A percentile compares a stretch with the other conserved stretches of the same genome.
Evolutionary conservation across 2,888 invertebrate species (phyloP).

Genomic region (Aleiodes alternator): DNA sequence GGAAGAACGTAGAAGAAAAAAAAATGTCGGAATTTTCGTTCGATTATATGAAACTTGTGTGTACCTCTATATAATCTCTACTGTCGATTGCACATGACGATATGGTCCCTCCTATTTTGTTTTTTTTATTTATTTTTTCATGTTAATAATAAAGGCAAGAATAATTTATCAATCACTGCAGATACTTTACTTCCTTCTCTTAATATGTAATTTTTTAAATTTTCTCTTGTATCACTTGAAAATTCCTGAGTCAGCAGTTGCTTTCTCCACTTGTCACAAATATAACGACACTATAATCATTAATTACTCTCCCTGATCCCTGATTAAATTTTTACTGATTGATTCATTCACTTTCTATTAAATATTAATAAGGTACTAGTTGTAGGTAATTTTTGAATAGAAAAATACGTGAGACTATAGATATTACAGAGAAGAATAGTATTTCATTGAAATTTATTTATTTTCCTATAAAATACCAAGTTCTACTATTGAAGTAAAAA

Average conservation of each 20-base stretch:
- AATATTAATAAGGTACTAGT: no score
- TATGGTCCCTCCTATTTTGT: not conserved
- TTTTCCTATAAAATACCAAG: no score
- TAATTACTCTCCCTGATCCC: not conserved
- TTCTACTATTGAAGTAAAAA: no score
- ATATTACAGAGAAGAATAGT: no score
- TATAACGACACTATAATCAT: conserved; percentile 20
- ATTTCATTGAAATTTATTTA: no score
- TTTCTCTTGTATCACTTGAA: conserved; percentile 18
- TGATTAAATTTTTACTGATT: not conserved
- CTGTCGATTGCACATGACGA: not conserved
- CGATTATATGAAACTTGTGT: not conserved
- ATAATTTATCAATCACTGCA: no score
- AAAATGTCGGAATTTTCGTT: not conserved
- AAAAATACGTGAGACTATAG: no score
- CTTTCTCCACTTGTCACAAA: conserved; percentile 31
- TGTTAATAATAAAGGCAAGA: not conserved
- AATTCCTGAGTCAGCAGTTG: conserved; percentile 29
- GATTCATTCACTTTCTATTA: not conserved
- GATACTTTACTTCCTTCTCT: not conserved
- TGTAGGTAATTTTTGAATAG: no score
- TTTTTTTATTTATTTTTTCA: not conserved
- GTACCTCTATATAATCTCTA: conserved; percentile 15
- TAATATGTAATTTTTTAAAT: not conserved
- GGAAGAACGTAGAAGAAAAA: not conserved